Conservation (phyloP, 2,113 vertebrate species). For the Albula glossodonta region DNA sequence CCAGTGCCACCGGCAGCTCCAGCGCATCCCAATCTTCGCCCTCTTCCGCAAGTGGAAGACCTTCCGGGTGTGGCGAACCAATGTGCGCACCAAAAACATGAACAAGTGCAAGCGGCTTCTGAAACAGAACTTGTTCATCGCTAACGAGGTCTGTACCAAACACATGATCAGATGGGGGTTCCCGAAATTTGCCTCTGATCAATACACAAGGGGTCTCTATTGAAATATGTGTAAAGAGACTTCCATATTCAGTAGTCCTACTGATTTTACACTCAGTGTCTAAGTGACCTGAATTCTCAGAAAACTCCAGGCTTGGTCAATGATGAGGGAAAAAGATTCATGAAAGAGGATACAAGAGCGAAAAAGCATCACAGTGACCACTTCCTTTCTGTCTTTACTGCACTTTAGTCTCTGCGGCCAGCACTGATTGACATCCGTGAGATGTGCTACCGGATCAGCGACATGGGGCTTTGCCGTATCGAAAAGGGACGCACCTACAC, state of each 20-base stretch:
- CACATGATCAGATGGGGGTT: too few relatives aligned
- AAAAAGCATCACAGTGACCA: neutral
- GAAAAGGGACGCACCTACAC: conserved; percentile 71
- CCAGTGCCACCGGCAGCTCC: conserved; percentile 65
- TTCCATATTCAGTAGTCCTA: too few relatives aligned
- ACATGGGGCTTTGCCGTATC: conserved; percentile 69
- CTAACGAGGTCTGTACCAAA: conserved; percentile 70
- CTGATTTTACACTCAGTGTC: too few relatives aligned
- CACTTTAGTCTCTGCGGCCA: conserved; percentile 68
- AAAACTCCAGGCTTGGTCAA: too few relatives aligned
- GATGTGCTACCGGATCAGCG: conserved; percentile 75
- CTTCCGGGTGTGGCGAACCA: conserved; percentile 75
- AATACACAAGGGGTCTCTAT: too few relatives aligned
- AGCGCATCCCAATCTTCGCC: conserved; percentile 75
- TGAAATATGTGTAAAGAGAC: too few relatives aligned
- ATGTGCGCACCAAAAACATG: conserved; percentile 72
- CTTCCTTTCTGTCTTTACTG: conserved; percentile 25
- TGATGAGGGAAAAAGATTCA: neutral
- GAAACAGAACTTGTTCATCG: conserved; percentile 68
- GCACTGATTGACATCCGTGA: conserved; percentile 78
- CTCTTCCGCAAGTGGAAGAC: conserved; percentile 79
- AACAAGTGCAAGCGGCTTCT: conserved; percentile 60
- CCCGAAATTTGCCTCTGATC: too few relatives aligned
- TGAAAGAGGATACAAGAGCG: neutral
- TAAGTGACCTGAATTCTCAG: too few relatives aligned